Base-by-base conservation (phyloP, 2,113 vertebrate species). In the human region DNA sequence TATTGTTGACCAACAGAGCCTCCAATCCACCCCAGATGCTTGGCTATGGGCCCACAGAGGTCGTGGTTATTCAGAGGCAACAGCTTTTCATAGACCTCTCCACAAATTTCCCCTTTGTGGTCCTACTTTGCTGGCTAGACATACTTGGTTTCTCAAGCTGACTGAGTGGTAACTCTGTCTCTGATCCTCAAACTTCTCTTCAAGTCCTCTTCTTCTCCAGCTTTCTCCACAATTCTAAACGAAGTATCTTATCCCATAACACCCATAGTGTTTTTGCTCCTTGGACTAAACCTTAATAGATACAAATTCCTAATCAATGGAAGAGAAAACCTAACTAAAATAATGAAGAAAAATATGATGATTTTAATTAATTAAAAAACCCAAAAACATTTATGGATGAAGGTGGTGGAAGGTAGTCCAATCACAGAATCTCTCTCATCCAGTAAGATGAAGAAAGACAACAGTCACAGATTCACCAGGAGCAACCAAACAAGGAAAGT, bases 301-400 rank as follows among this genome's bases (percentile, higher is more conserved):
- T 14, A 92, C 1, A 55, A 92, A 89, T 32, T 59, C 52, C 32
- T 82, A 6, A 45, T 73, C 32, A 73, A 12, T 35, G 57, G 64
- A 88, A 59, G 84, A 81, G 40, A 75, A 96, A 48, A 23, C 0
- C 48, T 55, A 89, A 84, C 2, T 25, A 73, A 57, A 79, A 66
- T n/a, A 66, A 30, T 38, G 20, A 55, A 40, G 20, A 64, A 81
- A 75, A 20, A 59, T 2, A 3, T 45, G 11, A 43, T 57, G 25
- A 68, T 72, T 72, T 89, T 83, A 79, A 96, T 83, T 94, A 83
- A 73, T 35, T 92, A 2, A 57, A 84, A 96, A 91, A 9, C 22
- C 17, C 6, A 78, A 64, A 43, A 72, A 20, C 4, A 43, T 9
- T 73, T 61, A 80, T 75, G 30, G 45, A 52, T 89, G n/a, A 80